These are phyloP conservation scores for Blennius ocellaris DNA, from an alignment of 2,113 vertebrate species.

Conservation along the genomic window DNA sequence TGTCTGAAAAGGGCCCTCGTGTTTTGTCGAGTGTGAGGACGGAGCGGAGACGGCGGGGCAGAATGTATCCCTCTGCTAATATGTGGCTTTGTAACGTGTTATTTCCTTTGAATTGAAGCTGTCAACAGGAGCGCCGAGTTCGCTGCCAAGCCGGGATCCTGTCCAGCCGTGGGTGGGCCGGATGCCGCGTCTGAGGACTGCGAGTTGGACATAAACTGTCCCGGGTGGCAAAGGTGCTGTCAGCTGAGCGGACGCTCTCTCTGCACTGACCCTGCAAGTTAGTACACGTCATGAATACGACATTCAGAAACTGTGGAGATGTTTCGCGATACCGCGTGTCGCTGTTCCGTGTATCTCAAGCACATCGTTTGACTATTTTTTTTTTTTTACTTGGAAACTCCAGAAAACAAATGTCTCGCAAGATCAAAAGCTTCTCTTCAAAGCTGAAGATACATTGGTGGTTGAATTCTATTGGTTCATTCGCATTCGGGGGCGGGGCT, in stretches of 20 bases:
- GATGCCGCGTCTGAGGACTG: conserved; percentile 69
- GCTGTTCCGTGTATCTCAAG: too few relatives aligned
- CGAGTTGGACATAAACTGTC: conserved; percentile 87
- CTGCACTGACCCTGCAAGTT: conserved; percentile 77
- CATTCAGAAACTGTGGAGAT: too few relatives aligned
- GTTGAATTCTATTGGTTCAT: too few relatives aligned
- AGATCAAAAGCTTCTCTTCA: too few relatives aligned
- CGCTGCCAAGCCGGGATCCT: conserved; percentile 87
- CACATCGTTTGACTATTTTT: too few relatives aligned
- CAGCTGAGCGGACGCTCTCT: conserved; percentile 41
- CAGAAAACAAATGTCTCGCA: too few relatives aligned
- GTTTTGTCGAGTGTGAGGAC: conserved; percentile 3
- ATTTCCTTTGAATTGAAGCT: conserved; percentile 77
- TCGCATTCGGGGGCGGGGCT: too few relatives aligned
- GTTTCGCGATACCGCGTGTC: too few relatives aligned
- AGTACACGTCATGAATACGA: conserved; percentile 30
- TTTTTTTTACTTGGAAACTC: too few relatives aligned
- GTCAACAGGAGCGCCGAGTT: conserved; percentile 83
- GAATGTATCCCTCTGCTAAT: conserved; percentile 45
- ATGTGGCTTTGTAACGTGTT: conserved; percentile 56
- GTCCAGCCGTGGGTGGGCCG: conserved; percentile 72
- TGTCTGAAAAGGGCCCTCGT: too few relatives aligned
- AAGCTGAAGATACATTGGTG: too few relatives aligned
- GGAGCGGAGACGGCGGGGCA: conserved; percentile 12
- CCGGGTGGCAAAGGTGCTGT: conserved; percentile 93